A percentile compares a stretch with the other conserved stretches of the same genome.
These are phyloP conservation scores for Drosophila subpulchrella DNA, from an alignment of 1,140 invertebrate species.

Conservation along the genomic window DNA sequence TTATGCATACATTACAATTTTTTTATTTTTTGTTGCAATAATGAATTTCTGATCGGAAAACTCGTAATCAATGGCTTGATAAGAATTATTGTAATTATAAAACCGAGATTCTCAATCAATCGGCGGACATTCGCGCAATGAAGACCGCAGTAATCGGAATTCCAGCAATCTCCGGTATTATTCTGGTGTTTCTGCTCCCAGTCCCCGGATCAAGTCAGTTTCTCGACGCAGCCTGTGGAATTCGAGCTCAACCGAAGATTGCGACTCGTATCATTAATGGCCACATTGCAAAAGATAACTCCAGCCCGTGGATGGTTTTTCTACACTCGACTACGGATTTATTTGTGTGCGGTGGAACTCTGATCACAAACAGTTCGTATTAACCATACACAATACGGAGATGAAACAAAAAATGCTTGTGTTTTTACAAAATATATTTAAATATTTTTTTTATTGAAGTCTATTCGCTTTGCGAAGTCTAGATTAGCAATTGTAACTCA, in stretches of 20 bases:
- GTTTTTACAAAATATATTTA: not conserved
- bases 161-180: not conserved
- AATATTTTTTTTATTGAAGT: not conserved
- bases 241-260: not conserved
- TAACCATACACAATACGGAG: too few species aligned
- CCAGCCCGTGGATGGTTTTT: conserved; percentile 10
- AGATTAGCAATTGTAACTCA: too few species aligned
- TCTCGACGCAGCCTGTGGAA: conserved; percentile 3
- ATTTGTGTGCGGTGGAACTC: conserved; percentile 6
- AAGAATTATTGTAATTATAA: not conserved
- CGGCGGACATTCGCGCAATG: not conserved
- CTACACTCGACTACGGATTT: not conserved
- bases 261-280: not conserved
- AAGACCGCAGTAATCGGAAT: not conserved
- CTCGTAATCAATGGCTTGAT: not conserved
- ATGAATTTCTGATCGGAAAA: not conserved
- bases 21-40: not conserved
- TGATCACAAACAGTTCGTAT: not conserved
- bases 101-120: not conserved
- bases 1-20: too few species aligned
- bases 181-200: not conserved
- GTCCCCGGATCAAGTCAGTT: not conserved
- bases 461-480: too few species aligned
- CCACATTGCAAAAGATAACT: not conserved
- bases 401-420: too few species aligned